phyloP scores from a whole-genome alignment of 2,888 invertebrate genomes.

The Parapristionchus giblindavisi region DNA sequence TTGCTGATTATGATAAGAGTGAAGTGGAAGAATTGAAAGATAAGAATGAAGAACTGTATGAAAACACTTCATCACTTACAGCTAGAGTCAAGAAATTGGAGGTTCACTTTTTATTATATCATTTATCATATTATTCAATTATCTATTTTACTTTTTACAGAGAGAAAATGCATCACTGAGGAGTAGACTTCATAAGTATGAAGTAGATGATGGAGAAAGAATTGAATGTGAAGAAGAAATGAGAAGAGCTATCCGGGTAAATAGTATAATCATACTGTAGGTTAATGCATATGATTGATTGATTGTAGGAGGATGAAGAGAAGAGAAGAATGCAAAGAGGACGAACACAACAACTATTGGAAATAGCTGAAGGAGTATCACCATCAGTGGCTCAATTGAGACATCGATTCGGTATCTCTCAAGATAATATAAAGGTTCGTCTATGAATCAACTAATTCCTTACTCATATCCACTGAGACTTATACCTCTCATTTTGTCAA shows the following conservation, averaged over 20 bases:
- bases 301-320: slow-evolving; percentile 10
- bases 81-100: slow-evolving; percentile 2
- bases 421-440: neutral
- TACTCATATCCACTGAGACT: no score
- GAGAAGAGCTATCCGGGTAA: slow-evolving; percentile 12
- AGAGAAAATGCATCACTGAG: slow-evolving; percentile 53
- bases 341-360: slow-evolving; percentile 1
- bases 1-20: slow-evolving; percentile 41
- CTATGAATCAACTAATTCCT: no score
- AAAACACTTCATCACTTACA: neutral
- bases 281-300: neutral
- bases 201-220: slow-evolving; percentile 51
- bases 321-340: slow-evolving; percentile 13
- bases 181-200: slow-evolving; percentile 49
- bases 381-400: slow-evolving; percentile 38
- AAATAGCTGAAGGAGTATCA: slow-evolving; percentile 15
- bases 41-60: slow-evolving; percentile 41
- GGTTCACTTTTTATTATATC: slow-evolving; percentile 2
- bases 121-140: neutral
- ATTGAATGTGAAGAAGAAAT: slow-evolving; percentile 43
- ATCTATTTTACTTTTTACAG: slow-evolving; percentile 41
- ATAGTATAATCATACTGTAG: neutral
- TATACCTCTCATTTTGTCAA: no score
- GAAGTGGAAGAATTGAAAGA: slow-evolving; percentile 45
- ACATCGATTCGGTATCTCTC: neutral